phyloP scores from a whole-genome alignment of 2,797 vertebrate genomes.

The Pampus argenteus region DNA sequence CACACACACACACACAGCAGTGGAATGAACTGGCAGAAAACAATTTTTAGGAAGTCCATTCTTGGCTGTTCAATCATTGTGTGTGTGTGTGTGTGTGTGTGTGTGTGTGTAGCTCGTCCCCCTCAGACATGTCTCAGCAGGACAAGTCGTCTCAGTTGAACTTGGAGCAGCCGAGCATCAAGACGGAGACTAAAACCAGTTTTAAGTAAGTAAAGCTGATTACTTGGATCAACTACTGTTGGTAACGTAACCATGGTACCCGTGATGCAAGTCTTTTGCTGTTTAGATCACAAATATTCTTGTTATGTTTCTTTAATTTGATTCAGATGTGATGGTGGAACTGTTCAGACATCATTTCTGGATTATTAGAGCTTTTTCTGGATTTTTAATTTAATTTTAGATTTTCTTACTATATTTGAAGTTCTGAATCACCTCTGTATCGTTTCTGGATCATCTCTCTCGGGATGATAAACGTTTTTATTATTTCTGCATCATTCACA shows the following conservation, averaged over 20 bases:
- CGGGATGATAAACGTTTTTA: too few species aligned
- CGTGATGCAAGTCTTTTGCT: background rate
- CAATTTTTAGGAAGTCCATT: conserved; percentile 12
- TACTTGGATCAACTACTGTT: background rate
- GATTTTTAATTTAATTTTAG: too few species aligned
- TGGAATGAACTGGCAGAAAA: conserved; percentile 33
- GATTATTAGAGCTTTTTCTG: background rate
- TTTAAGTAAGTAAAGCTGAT: conserved; percentile 54
- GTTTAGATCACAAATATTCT: too few species aligned
- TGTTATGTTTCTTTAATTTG: too few species aligned
- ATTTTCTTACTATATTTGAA: too few species aligned
- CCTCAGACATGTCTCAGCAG: conserved; percentile 34
- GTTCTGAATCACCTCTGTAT: background rate
- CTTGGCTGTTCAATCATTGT: conserved; percentile 8
- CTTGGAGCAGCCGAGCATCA: conserved; percentile 20
- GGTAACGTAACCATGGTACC: background rate
- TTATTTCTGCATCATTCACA: background rate
- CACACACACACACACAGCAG: too few species aligned
- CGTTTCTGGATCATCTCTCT: background rate
- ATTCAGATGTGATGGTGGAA: background rate
- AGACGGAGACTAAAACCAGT: conserved; percentile 48
- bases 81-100: conserved; percentile 9
- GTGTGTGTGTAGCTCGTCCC: conserved; percentile 38
- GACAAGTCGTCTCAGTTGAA: conserved; percentile 36
- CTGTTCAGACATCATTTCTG: too few species aligned